phyloP scores from a whole-genome alignment of 2,888 invertebrate species.

The Acleris cristana region DNA sequence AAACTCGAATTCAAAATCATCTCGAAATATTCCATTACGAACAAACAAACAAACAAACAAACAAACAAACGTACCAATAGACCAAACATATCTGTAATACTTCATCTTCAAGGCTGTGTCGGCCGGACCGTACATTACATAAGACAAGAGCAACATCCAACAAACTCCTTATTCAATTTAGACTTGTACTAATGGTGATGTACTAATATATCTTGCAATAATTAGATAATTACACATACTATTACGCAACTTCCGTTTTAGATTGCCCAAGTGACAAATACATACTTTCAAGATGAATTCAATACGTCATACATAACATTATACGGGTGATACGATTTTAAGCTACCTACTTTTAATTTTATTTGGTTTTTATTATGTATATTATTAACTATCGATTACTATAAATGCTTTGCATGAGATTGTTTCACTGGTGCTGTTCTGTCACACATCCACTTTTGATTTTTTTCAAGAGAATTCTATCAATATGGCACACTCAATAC shows the following conservation, averaged over 20 bases:
- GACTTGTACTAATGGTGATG: slow-evolving; percentile 62
- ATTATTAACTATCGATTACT: slow-evolving; percentile 23
- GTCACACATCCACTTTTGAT: slow-evolving; percentile 6
- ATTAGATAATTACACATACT: neutral
- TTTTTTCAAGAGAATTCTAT: slow-evolving; percentile 26
- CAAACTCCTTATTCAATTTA: slow-evolving; percentile 24
- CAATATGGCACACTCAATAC: slow-evolving; percentile 42
- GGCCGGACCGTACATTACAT: too few species aligned
- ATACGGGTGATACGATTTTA: neutral
- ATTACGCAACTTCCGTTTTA: neutral
- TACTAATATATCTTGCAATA: slow-evolving; percentile 47
- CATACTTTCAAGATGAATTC: neutral
- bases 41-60: slow-evolving; percentile 3
- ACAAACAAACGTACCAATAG: neutral
- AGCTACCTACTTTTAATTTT: neutral
- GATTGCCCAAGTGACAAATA: neutral
- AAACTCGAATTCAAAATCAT: too few species aligned
- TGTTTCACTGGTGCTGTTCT: slow-evolving; percentile 23
- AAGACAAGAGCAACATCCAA: too few species aligned
- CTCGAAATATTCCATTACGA: neutral
- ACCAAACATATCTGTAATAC: neutral
- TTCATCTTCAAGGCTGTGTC: neutral
- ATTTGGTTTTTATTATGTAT: slow-evolving; percentile 13
- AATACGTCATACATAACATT: neutral
- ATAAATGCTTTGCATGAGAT: slow-evolving; percentile 27